A percentile compares a stretch with the other conserved stretches of the same genome.
phyloP scores from a whole-genome alignment of 1,140 invertebrate species.

The Gryon sp. region DNA sequence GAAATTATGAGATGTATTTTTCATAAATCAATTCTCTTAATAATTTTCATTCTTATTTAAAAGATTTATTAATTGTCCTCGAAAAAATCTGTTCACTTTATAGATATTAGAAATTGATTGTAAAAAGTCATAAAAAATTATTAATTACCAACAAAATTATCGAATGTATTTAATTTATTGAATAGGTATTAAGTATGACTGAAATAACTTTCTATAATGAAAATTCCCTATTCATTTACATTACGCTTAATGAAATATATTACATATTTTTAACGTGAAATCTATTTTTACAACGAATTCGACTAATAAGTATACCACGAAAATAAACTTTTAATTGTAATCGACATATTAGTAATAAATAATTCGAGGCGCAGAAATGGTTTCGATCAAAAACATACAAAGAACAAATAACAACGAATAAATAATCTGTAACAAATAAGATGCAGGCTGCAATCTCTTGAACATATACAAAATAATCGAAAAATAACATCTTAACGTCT shows the following conservation, averaged over 20 bases:
- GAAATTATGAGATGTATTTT: too few relatives aligned
- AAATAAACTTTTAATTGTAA: constrained; percentile 33
- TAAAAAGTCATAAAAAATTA: too few relatives aligned
- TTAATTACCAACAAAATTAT: neutral
- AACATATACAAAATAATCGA: neutral
- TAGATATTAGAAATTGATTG: too few relatives aligned
- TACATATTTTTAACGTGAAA: constrained; percentile 4
- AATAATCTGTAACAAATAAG: constrained; percentile 2
- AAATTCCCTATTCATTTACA: too few relatives aligned
- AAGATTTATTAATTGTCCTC: too few relatives aligned
- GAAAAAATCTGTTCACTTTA: too few relatives aligned
- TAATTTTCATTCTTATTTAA: too few relatives aligned
- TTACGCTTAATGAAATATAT: neutral
- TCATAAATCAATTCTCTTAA: too few relatives aligned
- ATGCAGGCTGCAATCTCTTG: neutral
- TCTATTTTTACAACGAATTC: constrained; percentile 12
- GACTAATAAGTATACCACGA: neutral
- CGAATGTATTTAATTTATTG: neutral
- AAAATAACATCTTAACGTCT: constrained; percentile 9
- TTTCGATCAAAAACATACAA: too few relatives aligned
- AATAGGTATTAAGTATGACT: neutral
- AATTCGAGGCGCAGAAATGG: too few relatives aligned
- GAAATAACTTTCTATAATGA: too few relatives aligned
- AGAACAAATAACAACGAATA: constrained; percentile 15
- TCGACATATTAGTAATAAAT: constrained; percentile 9